Evolutionary conservation across 2,113 vertebrate species (phyloP), one percentile per base, ranked within the genome.

Genomic region (Castor canadensis): DNA sequence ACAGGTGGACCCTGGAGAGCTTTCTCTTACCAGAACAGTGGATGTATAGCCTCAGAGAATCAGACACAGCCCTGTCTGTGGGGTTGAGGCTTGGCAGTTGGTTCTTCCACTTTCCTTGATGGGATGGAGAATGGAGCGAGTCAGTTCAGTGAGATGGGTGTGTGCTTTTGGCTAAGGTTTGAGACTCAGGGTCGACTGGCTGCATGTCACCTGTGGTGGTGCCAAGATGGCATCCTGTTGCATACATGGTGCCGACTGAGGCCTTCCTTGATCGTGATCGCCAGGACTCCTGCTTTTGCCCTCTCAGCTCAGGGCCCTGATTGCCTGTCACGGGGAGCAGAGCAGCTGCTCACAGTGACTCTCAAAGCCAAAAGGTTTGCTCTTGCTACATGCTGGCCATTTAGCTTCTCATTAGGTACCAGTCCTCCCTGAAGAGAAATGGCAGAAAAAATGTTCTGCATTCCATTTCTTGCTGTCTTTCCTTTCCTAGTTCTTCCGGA

Each of bases 401-500:
- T 40, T 5, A 16, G 20, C 52, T 58, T 67, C 60, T 32, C 79
- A 52, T 12, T 32, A 9, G 26, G 58, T 73, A 32, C 20, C 35
- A 15, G 26, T 60, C 47, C 16, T 79, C 89, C 80, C 72, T 28
- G 2, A 15, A 66, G 87, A 94, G 81, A 40, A 52, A 64, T 5
- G 10, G 91, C 13, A 17, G 35, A 69, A 73, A 52, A 40, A 1
- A 35, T 38, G 9, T 24, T 88, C 30, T 72, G 30, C 4, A 2
- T 56, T 80, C 83, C 19, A 2, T 54, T 9, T 54, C 73, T 35
- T 26, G 11, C 82, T 52, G 49, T 64, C 30, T 56, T 89, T 87
- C 95, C 77, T 67, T 96, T 98, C 84, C 89, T 94, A 98, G 98
- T 47, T 96, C 97, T 30, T 98, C 99, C 0, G 98, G 98, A 0